A percentile compares a stretch with the other conserved stretches of the same genome.
phyloP scores from a whole-genome alignment of 2,888 invertebrate species.

The Aelia acuminata region DNA sequence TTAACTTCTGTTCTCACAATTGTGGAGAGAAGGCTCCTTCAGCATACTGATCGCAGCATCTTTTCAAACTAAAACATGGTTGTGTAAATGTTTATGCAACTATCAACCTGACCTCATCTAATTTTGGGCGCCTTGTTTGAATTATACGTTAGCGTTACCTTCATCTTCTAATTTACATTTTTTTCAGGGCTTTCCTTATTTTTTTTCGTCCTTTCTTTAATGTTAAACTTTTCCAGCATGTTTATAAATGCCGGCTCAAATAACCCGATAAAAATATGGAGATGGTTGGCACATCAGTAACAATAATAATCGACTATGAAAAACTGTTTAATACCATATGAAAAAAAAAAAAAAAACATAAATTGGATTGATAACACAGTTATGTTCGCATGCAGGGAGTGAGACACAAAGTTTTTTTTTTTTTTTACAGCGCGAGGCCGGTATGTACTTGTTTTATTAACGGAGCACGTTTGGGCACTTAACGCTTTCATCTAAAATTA shows the following conservation, averaged over 20 bases:
- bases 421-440: too few relatives aligned
- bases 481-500: too few relatives aligned
- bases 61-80: slow-evolving; percentile 46
- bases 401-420: too few relatives aligned
- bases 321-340: too few relatives aligned
- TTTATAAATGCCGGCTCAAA: not conserved
- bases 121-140: slow-evolving; percentile 45
- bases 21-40: not conserved
- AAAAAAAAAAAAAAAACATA: too few relatives aligned
- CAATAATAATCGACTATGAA: too few relatives aligned
- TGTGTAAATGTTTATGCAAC: slow-evolving; percentile 43
- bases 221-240: not conserved
- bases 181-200: not conserved
- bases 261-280: not conserved
- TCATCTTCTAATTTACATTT: slow-evolving; percentile 24
- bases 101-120: not conserved
- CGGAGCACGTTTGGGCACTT: too few relatives aligned
- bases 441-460: too few relatives aligned
- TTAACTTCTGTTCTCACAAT: slow-evolving; percentile 49
- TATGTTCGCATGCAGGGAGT: too few relatives aligned
- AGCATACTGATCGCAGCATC: slow-evolving; percentile 35
- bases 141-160: not conserved
- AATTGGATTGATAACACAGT: too few relatives aligned
- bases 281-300: not conserved
- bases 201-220: not conserved